Evolutionary conservation across 2,113 vertebrate genomes (phyloP), one percentile per base, ranked within the genome.

Genomic region (Amblyornis subalaris): DNA sequence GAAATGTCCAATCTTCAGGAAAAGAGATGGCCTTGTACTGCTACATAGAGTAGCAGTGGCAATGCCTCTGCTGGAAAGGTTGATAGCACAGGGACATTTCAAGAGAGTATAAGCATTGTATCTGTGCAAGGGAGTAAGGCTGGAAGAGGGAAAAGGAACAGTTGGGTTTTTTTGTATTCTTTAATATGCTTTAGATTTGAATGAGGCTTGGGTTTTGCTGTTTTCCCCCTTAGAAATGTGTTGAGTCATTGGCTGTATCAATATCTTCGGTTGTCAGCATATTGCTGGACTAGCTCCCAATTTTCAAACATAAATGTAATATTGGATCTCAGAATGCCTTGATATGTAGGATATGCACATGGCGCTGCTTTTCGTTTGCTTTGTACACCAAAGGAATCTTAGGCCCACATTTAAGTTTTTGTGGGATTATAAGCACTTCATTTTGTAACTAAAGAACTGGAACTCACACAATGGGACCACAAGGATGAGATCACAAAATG

Each of bases 21-120:
- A 26, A 67, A 47, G 42, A 74, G 28, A 11, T 23, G 18, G 9
- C 5, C 6, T 50, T 24, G 9, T 23, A 12, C 9, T 45, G 29
- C 20, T 79, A 7, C 6, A 14, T 1, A 6, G 35, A 23, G 15
- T n/a, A 7, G 5, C 15, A 29, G 18, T 25, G 18, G 38, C 7
- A 40, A 0, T 62, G 45, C 42, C 36, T 29, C 16, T 38, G 26
- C 51, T 62, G 64, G 38, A 12, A 35, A 50, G 36, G 22, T 8
- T 8, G 40, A 15, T 5, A 64, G 48, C 19, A 9, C 19, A 29
- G n/a, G 51, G n/a, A 0, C 1, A 0, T 10, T 51, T 35, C 5
- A 25, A 54, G 26, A 47, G 21, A 24, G 19, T 17, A 1, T 24
- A 9, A 15, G 3, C 21, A 3, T 15, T 70, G 16, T 29, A 31